Conservation (phyloP, 2,113 vertebrate genomes). For the Sceloporus tristichus region DNA sequence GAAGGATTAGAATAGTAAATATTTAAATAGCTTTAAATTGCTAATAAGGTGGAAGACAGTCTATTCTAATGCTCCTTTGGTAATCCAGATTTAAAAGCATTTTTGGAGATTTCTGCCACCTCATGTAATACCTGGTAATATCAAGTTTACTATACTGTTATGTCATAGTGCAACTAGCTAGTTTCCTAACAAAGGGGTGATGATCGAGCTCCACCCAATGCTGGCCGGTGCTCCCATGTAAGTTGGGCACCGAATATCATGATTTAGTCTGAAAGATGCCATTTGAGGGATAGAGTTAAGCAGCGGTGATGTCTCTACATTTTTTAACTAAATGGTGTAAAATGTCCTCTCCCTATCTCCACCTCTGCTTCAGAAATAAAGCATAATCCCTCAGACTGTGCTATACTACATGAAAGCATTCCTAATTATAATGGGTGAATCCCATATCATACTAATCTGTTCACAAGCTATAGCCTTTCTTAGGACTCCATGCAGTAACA, state of each 20-base stretch:
- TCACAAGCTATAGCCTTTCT: not conserved
- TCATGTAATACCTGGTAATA: not conserved
- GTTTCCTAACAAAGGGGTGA: not conserved
- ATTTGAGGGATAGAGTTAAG: too few species aligned
- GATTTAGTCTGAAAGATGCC: too few species aligned
- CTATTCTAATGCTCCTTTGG: not conserved
- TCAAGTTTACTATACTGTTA: not conserved
- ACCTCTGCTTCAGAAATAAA: not conserved
- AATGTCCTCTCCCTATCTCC: not conserved
- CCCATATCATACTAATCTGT: not conserved
- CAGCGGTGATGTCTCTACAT: too few species aligned
- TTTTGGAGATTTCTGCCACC: constrained; percentile 3
- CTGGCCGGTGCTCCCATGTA: too few species aligned
- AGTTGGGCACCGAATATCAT: too few species aligned
- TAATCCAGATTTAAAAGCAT: constrained; percentile 58
- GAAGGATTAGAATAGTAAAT: constrained; percentile 64
- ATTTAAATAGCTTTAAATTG: constrained; percentile 50
- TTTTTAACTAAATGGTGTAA: too few species aligned
- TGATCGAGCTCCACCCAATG: not conserved
- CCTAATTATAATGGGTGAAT: not conserved
- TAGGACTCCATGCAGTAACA: not conserved
- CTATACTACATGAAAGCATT: not conserved
- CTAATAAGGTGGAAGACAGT: constrained; percentile 15
- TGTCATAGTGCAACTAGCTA: not conserved
- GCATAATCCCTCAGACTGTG: not conserved